These are phyloP conservation scores for Sepioteuthis lessoniana DNA, from an alignment of 2,888 invertebrate species.

Conservation along the genomic window DNA sequence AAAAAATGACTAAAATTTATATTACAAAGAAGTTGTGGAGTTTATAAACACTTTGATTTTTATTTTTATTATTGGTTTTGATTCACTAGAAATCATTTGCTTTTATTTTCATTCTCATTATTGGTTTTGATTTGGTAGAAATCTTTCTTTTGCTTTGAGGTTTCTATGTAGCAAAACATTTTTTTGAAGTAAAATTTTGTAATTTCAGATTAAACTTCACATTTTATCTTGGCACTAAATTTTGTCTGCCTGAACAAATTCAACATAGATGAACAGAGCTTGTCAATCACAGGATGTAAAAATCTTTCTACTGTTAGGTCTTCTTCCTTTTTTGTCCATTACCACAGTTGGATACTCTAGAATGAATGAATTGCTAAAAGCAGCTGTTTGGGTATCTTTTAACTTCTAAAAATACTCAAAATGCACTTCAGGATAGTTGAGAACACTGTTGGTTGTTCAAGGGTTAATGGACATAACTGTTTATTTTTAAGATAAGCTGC, in stretches of 20 bases:
- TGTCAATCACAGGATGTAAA: not conserved
- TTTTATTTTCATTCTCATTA: not conserved
- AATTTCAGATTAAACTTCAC: not conserved
- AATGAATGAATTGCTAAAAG: not conserved
- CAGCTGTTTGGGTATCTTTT: not conserved
- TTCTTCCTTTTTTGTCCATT: not conserved
- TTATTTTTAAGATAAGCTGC: not conserved
- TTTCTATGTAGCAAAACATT: too few relatives aligned
- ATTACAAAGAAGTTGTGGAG: too few relatives aligned
- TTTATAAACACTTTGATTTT: too few relatives aligned
- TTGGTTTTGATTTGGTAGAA: not conserved
- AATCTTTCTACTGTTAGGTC: not conserved
- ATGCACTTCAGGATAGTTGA: not conserved
- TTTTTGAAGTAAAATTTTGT: too few relatives aligned
- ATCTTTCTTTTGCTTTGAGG: not conserved
- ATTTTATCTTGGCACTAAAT: not conserved
- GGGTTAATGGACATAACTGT: not conserved
- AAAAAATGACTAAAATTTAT: too few relatives aligned
- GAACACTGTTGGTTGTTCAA: not conserved
- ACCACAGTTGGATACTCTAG: conserved; percentile 6
- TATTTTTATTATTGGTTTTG: not conserved
- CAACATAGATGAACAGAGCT: not conserved
- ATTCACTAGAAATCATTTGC: too few relatives aligned
- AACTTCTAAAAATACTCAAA: not conserved
- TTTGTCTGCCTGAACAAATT: not conserved